A percentile compares a stretch with the other conserved stretches of the same genome.
These are phyloP conservation scores for Fopius arisanus DNA, from an alignment of 1,140 invertebrate species.

Conservation along the genomic window DNA sequence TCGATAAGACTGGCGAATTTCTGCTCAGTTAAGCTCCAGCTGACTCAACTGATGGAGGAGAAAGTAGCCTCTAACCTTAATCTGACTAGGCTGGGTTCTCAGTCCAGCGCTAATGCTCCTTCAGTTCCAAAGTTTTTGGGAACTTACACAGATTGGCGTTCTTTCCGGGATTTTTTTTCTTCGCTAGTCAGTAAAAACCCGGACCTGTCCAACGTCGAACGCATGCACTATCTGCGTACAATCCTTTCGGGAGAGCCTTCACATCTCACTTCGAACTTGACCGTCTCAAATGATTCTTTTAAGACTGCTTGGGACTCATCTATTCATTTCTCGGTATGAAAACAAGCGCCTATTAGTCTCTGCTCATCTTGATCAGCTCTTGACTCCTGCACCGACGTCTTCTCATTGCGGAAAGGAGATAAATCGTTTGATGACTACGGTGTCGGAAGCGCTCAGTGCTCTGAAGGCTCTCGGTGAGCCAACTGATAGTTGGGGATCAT, in stretches of 20 bases:
- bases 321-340: background rate
- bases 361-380: background rate
- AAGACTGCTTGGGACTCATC: background rate
- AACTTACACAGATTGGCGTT: background rate
- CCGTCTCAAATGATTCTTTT: background rate
- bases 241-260: background rate
- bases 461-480: background rate
- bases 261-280: background rate
- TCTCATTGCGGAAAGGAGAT: no score
- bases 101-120: no score
- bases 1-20: no score
- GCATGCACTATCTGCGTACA: background rate
- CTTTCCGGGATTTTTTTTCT: background rate
- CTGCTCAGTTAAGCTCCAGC: no score
- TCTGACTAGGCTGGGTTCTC: no score
- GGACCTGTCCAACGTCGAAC: background rate
- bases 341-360: background rate
- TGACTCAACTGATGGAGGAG: no score
- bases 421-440: no score
- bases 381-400: background rate
- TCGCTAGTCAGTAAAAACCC: background rate
- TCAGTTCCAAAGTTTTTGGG: background rate
- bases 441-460: no score
- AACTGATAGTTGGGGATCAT: background rate
- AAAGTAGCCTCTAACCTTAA: no score